phyloP scores from a whole-genome alignment of 2,113 vertebrate species.

The Cyanoliseus patagonus region DNA sequence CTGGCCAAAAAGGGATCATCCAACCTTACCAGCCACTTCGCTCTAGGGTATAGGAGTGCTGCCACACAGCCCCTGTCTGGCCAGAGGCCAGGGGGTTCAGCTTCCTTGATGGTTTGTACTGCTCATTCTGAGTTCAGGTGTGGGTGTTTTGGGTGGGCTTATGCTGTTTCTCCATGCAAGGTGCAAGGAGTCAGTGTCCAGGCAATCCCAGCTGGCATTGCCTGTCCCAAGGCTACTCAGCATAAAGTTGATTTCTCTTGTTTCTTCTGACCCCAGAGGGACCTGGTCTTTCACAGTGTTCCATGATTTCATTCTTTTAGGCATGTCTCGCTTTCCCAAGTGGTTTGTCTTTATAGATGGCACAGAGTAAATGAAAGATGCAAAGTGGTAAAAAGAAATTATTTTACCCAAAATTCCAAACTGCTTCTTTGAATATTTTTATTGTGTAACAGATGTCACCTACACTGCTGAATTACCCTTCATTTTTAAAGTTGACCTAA shows the following conservation, averaged over 20 bases:
- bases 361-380: neutral
- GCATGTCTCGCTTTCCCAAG: neutral
- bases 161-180: neutral
- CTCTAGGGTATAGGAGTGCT: neutral
- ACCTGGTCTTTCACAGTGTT: neutral
- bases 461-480: neutral
- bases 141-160: neutral
- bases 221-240: neutral
- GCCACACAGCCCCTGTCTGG: neutral
- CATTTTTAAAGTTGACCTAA: neutral
- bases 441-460: neutral
- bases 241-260: neutral
- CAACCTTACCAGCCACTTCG: neutral
- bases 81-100: neutral
- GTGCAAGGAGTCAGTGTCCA: neutral
- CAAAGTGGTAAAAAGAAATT: fast-evolving
- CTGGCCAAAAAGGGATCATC: fast-evolving
- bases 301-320: neutral
- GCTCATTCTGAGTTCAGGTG: neutral
- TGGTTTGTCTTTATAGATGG: neutral
- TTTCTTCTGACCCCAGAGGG: neutral
- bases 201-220: neutral
- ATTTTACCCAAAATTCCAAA: neutral
- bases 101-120: neutral
- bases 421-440: neutral